These are phyloP conservation scores for Crotalus helleri DNA, from an alignment of 2,113 vertebrate species.

Conservation along the genomic window DNA sequence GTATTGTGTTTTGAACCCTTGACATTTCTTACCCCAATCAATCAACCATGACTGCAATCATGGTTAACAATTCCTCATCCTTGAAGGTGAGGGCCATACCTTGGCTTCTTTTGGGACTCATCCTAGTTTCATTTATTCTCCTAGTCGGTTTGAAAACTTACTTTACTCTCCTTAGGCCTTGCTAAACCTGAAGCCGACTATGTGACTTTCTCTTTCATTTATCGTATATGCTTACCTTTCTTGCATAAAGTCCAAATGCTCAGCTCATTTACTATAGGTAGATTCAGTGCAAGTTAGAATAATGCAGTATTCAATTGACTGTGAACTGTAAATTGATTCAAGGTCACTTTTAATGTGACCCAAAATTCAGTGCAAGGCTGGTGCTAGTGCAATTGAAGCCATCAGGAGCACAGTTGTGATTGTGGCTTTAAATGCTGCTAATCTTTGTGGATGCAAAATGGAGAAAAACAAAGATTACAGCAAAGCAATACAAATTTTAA, in stretches of 20 bases:
- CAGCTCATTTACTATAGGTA: background rate
- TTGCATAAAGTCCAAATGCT: background rate
- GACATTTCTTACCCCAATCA: background rate
- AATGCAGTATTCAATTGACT: background rate
- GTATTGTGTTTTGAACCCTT: background rate
- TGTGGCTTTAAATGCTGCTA: background rate
- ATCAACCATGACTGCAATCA: background rate
- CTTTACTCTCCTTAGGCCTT: background rate
- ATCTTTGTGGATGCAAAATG: background rate
- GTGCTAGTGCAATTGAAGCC: too few relatives aligned
- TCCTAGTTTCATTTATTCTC: background rate
- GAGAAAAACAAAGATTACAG: background rate
- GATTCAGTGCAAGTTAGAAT: background rate
- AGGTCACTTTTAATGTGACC: background rate
- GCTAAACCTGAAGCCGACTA: background rate
- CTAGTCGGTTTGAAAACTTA: background rate
- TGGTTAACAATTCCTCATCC: background rate
- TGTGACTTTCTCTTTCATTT: background rate
- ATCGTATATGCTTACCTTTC: background rate
- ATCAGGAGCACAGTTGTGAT: too few relatives aligned
- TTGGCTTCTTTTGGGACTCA: background rate
- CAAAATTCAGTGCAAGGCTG: background rate
- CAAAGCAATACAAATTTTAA: background rate
- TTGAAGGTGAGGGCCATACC: background rate
- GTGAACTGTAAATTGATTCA: background rate